These are phyloP conservation scores for Anoplopoma fimbria DNA, from an alignment of 2,113 vertebrate genomes.

Conservation along the genomic window DNA sequence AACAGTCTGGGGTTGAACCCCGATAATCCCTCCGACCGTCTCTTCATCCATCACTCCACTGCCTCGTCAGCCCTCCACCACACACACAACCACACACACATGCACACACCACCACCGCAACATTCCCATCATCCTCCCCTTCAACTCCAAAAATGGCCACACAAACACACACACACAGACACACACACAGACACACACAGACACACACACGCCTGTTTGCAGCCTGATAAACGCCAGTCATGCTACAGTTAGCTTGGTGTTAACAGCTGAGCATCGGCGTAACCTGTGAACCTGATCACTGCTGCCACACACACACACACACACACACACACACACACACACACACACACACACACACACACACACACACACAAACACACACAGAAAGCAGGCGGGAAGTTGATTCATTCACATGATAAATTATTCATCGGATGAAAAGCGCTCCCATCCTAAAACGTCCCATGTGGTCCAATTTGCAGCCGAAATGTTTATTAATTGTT, in stretches of 20 bases:
- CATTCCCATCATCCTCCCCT: background rate
- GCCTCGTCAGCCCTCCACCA: conserved; percentile 10
- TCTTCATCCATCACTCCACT: conserved; percentile 51
- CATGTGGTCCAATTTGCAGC: conserved; percentile 55
- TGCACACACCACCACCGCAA: background rate
- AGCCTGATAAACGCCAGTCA: conserved; percentile 23
- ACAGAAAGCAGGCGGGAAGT: conserved; percentile 32
- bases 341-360: conserved; percentile 16
- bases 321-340: conserved; percentile 3
- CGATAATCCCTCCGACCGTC: conserved; percentile 46
- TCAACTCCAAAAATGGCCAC: background rate
- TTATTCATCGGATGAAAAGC: conserved; percentile 60
- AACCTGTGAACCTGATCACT: background rate
- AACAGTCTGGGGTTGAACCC: conserved; percentile 49
- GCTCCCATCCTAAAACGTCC: conserved; percentile 52
- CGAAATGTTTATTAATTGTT: conserved; percentile 64
- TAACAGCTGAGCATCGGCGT: conserved; percentile 8
- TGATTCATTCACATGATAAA: conserved; percentile 44
- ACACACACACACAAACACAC: background rate
- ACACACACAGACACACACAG: background rate
- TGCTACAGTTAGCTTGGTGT: conserved; percentile 35
- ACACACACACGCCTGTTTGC: conserved; percentile 10
- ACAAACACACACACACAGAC: background rate
- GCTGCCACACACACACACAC: background rate
- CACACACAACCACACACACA: background rate